Evolutionary conservation across 2,888 invertebrate genomes (phyloP).

Genomic region (Trachelus stipa): DNA sequence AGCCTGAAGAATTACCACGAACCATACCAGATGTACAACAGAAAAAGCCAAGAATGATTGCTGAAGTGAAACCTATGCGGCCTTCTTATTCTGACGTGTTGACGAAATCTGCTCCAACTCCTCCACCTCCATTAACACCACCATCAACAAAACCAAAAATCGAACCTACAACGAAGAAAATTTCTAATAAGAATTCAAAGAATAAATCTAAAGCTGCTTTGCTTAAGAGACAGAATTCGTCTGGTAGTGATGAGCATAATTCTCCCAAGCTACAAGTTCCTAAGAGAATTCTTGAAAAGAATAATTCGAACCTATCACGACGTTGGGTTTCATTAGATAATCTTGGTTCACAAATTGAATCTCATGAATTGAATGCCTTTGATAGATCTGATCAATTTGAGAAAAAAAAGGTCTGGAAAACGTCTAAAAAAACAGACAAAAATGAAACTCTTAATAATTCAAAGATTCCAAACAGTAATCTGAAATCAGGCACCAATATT

Average conservation of each 20-base stretch:
- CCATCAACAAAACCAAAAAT: slow-evolving; percentile 58
- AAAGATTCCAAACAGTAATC: slow-evolving; percentile 61
- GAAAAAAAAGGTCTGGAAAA: slow-evolving; percentile 52
- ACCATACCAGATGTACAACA: slow-evolving; percentile 35
- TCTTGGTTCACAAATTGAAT: slow-evolving; percentile 52
- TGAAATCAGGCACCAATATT: slow-evolving; percentile 44
- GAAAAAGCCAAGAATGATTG: slow-evolving; percentile 79
- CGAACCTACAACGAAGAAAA: slow-evolving; percentile 63
- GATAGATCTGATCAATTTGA: slow-evolving; percentile 58
- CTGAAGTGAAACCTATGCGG: slow-evolving; percentile 88
- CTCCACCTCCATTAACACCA: slow-evolving; percentile 57
- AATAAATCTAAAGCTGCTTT: slow-evolving; percentile 64
- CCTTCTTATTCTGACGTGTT: slow-evolving; percentile 88
- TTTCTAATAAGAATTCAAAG: slow-evolving; percentile 62
- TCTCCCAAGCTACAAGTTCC: slow-evolving; percentile 58
- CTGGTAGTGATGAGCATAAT: slow-evolving; percentile 69
- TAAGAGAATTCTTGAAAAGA: slow-evolving; percentile 61
- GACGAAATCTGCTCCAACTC: slow-evolving; percentile 73
- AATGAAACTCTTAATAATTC: slow-evolving; percentile 64
- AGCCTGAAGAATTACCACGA: slow-evolving; percentile 52
- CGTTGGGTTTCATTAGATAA: slow-evolving; percentile 66
- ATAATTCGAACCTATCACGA: slow-evolving; percentile 65
- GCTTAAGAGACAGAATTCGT: slow-evolving; percentile 70
- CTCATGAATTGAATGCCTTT: slow-evolving; percentile 50
- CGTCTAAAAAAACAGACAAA: slow-evolving; percentile 52